Percentiles rank a stretch among this genome's conserved stretches.
Conservation (phyloP, 2,113 vertebrate species). For the Sinocyclocheilus grahami region DNA sequence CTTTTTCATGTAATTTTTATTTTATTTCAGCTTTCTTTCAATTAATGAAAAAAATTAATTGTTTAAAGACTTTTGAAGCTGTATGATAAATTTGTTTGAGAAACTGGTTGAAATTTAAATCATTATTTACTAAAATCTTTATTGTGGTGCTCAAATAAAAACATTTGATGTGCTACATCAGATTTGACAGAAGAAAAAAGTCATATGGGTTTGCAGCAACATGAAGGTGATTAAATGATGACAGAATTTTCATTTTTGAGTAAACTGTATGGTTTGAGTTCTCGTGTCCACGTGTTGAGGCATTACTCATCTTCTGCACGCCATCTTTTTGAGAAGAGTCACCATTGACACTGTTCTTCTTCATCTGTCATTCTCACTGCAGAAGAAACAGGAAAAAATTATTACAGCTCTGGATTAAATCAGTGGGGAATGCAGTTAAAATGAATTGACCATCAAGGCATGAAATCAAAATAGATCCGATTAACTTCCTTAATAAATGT, state of each 20-base stretch:
- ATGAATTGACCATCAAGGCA: neutral
- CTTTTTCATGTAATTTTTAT: too few relatives aligned
- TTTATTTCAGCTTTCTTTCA: too few relatives aligned
- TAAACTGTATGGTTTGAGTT: neutral
- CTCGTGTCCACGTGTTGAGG: neutral
- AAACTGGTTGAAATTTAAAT: neutral
- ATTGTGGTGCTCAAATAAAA: neutral
- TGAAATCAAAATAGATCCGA: neutral
- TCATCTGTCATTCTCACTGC: neutral
- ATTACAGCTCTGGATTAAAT: neutral
- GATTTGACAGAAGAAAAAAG: neutral
- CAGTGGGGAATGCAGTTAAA: neutral
- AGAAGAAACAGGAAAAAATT: neutral
- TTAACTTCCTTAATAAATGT: neutral
- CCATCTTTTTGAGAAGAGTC: conserved; percentile 17
- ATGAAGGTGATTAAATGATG: neutral
- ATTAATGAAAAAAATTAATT: neutral
- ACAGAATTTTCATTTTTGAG: neutral
- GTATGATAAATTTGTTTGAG: neutral
- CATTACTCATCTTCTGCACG: conserved; percentile 27
- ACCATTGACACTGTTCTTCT: neutral
- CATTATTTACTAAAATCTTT: neutral
- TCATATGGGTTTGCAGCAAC: neutral
- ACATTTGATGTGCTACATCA: neutral
- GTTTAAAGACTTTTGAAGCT: neutral